Percentiles rank a stretch among this genome's conserved stretches.
phyloP scores from a whole-genome alignment of 2,888 invertebrate species.

The Embidobia sp. region DNA sequence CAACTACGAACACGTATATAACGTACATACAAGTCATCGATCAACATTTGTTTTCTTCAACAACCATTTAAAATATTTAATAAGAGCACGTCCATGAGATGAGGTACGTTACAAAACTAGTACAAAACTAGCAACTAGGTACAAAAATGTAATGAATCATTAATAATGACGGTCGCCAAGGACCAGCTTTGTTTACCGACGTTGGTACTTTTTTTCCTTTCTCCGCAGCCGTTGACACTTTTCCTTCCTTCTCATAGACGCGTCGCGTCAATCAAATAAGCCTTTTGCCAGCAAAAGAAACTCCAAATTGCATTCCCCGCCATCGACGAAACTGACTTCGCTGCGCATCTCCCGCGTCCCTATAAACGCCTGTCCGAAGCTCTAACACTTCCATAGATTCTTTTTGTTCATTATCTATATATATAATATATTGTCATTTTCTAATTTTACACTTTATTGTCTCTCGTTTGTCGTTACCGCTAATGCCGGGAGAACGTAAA shows the following conservation, averaged over 20 bases:
- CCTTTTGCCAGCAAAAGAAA: constrained; percentile 5
- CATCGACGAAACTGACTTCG: constrained; percentile 11
- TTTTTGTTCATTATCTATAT: constrained; percentile 32
- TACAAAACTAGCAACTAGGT: constrained; percentile 85
- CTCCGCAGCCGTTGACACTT: constrained; percentile 24
- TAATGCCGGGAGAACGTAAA: constrained; percentile 5
- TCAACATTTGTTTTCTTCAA: constrained; percentile 71
- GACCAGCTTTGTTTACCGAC: constrained; percentile 69
- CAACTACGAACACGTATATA: constrained; percentile 67
- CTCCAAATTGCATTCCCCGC: not conserved
- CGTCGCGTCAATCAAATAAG: constrained; percentile 21
- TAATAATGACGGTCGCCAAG: constrained; percentile 77
- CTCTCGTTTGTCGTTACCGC: constrained; percentile 34
- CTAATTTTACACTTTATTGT: constrained; percentile 46
- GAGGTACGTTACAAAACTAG: constrained; percentile 83
- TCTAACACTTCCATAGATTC: not conserved
- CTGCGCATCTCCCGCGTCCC: not conserved
- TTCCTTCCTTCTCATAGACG: constrained; percentile 33
- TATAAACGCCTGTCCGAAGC: constrained; percentile 11
- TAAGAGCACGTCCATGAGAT: constrained; percentile 78
- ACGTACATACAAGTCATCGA: constrained; percentile 68
- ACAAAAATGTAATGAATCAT: constrained; percentile 82
- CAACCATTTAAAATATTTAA: constrained; percentile 78
- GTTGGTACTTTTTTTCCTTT: constrained; percentile 3
- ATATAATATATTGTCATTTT: constrained; percentile 43